Evolutionary conservation across 2,113 vertebrate species (phyloP).

Genomic region (Suricata suricatta): DNA sequence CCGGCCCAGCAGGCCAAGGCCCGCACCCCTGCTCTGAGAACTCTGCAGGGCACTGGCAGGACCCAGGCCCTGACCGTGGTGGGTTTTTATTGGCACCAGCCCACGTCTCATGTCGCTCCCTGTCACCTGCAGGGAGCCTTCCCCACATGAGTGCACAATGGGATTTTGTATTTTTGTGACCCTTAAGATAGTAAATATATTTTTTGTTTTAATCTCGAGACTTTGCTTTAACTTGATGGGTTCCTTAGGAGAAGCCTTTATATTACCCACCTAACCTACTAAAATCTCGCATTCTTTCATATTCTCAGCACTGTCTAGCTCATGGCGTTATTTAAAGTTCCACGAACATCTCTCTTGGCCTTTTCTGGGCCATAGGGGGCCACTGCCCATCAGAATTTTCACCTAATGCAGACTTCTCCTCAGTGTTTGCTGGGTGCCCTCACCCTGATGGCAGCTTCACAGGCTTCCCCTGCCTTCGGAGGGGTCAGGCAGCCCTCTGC

Average conservation of each 20-base stretch:
- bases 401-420: neutral
- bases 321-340: no score
- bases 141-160: neutral
- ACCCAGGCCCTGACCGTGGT: neutral
- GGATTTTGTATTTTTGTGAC: neutral
- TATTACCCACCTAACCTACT: neutral
- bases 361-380: neutral
- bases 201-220: neutral
- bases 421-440: no score
- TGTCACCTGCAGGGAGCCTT: neutral
- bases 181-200: neutral
- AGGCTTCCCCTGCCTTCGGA: neutral
- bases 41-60: neutral
- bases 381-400: fast-evolving
- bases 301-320: neutral
- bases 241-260: neutral
- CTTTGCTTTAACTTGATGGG: neutral
- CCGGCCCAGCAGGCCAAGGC: neutral
- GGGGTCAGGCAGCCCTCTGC: neutral
- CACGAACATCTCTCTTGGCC: neutral
- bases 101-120: no score
- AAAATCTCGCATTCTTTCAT: neutral
- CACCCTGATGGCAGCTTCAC: neutral
- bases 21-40: neutral
- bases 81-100: neutral